These are phyloP conservation scores for Grapholita molesta DNA, from an alignment of 1,140 invertebrate genomes.

Conservation along the genomic window DNA sequence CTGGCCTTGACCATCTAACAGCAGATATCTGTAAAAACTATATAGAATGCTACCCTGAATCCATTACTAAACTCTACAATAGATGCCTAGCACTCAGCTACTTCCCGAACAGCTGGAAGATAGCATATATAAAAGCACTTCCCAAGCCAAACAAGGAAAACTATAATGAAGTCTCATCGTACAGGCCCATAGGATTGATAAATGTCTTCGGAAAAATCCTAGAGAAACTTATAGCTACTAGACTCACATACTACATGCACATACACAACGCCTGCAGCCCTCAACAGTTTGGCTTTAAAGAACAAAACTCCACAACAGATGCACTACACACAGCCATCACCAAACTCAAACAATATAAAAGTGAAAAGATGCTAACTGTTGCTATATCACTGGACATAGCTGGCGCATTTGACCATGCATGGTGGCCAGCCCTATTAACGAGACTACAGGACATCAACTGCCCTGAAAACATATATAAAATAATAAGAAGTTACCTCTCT, in stretches of 20 bases:
- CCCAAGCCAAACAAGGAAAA: conserved; percentile 1
- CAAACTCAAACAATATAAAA: not conserved
- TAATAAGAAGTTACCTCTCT: not conserved
- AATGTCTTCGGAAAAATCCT: conserved; percentile 30
- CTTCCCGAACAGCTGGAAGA: conserved; percentile 17
- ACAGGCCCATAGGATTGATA: conserved; percentile 24
- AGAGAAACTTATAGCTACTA: conserved; percentile 25
- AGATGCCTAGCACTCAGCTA: not conserved
- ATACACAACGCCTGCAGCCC: not conserved
- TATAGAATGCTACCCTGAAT: not conserved
- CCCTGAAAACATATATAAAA: not conserved
- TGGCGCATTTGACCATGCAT: conserved; percentile 35
- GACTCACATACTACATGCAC: too few relatives aligned
- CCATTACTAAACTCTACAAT: not conserved
- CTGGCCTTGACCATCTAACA: conserved; percentile 13
- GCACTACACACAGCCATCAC: conserved; percentile 24
- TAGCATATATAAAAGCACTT: not conserved
- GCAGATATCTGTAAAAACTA: not conserved
- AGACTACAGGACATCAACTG: conserved; percentile 3
- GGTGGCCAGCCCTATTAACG: conserved; percentile 30
- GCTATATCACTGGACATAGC: conserved; percentile 34
- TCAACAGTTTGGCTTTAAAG: conserved; percentile 31
- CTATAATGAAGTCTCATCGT: not conserved
- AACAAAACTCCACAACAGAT: conserved; percentile 21
- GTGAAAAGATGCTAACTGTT: not conserved